These are phyloP conservation scores for Deroplatys truncata DNA, from an alignment of 2,888 invertebrate species.

Conservation along the genomic window DNA sequence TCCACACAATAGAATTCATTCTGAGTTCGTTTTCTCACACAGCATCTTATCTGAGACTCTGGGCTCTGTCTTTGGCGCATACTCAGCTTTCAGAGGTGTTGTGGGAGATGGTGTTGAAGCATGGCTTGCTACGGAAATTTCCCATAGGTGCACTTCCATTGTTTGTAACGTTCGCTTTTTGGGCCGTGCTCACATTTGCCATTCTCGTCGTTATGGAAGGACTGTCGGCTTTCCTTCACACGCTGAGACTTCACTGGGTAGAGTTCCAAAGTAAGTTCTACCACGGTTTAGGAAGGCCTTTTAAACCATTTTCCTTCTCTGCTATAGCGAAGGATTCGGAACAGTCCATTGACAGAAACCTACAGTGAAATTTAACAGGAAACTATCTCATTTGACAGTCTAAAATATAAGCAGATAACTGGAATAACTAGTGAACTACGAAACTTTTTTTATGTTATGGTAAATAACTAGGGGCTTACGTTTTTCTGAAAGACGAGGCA, in stretches of 20 bases:
- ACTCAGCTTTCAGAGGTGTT: constrained; percentile 83
- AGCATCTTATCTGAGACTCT: constrained; percentile 91
- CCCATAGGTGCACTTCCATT: constrained; percentile 50
- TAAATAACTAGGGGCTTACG: no score
- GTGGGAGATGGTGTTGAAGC: constrained; percentile 66
- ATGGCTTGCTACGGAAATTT: constrained; percentile 46
- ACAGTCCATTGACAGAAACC: background rate
- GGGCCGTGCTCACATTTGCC: constrained; percentile 76
- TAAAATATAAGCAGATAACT: no score
- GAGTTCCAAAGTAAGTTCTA: constrained; percentile 79
- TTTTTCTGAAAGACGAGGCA: no score
- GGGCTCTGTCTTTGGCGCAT: constrained; percentile 95
- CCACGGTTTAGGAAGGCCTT: constrained; percentile 72
- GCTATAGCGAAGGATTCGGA: background rate
- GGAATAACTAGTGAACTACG: no score
- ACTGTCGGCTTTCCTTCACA: constrained; percentile 84
- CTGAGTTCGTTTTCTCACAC: constrained; percentile 95
- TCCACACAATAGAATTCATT: constrained; percentile 95
- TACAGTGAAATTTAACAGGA: no score
- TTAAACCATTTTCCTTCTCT: constrained; percentile 72
- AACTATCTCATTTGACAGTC: no score
- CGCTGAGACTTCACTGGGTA: constrained; percentile 83
- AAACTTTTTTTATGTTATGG: no score
- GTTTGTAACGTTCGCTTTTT: constrained; percentile 65
- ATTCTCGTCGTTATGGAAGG: constrained; percentile 89